A percentile compares a stretch with the other conserved stretches of the same genome.
Evolutionary conservation across 2,888 invertebrate genomes (phyloP).

Genomic region (Acanthopleura granulata): DNA sequence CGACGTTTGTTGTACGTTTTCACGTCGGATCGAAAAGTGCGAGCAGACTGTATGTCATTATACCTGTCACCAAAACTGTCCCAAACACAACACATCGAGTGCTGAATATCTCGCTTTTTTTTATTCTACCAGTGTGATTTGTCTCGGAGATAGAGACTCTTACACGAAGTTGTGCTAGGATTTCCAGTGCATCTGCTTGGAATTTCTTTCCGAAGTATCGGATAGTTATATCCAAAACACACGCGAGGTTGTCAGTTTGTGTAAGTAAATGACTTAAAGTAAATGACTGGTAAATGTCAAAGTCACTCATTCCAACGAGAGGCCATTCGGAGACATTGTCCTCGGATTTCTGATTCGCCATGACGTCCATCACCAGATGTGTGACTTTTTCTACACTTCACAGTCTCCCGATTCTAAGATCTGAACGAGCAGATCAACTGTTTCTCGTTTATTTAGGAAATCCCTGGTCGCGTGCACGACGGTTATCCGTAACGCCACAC

Average conservation of each 20-base stretch:
- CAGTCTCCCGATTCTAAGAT: too few relatives aligned
- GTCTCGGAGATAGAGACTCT: too few relatives aligned
- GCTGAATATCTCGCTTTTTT: not conserved
- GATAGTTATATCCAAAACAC: not conserved
- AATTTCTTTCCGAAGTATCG: not conserved
- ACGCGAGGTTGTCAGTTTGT: not conserved
- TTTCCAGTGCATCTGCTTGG: not conserved
- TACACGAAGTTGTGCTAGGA: not conserved
- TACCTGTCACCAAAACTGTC: not conserved
- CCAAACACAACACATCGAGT: not conserved
- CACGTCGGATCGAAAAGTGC: not conserved
- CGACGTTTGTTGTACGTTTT: not conserved
- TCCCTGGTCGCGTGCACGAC: not conserved
- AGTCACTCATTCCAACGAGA: not conserved
- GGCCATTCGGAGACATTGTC: not conserved
- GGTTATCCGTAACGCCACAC: not conserved
- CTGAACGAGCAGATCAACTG: too few relatives aligned
- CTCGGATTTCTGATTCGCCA: too few relatives aligned
- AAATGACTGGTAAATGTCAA: too few relatives aligned
- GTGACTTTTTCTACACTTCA: too few relatives aligned
- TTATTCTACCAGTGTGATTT: too few relatives aligned
- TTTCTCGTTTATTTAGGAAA: not conserved
- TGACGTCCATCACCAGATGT: too few relatives aligned
- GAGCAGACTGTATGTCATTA: not conserved
- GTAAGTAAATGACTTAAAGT: not conserved